phyloP scores from a whole-genome alignment of 1,140 invertebrate genomes.

The Pomacea maculata region DNA sequence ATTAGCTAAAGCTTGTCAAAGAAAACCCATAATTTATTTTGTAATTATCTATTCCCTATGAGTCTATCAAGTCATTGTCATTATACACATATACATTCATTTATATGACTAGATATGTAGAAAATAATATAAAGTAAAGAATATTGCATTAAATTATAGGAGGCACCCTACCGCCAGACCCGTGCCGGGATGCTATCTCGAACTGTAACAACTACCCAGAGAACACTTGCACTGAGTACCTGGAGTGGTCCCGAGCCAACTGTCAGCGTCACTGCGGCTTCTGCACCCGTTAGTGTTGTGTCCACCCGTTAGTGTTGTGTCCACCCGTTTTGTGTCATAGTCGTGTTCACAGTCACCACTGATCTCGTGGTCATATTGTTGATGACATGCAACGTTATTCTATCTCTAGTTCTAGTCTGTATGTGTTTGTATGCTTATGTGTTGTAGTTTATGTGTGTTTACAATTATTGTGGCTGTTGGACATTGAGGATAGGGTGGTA shows the following conservation, averaged over 20 bases:
- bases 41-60: no score
- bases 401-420: not conserved
- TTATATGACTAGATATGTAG: no score
- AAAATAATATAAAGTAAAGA: no score
- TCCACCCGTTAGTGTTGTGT: not conserved
- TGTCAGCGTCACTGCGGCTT: constrained; percentile 46
- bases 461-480: no score
- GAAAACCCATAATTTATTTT: no score
- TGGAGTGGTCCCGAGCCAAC: constrained; percentile 46
- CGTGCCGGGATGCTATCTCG: constrained; percentile 37
- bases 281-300: constrained; percentile 40
- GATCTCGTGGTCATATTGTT: not conserved
- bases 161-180: constrained; percentile 34
- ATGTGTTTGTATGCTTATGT: constrained; percentile 1
- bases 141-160: not conserved
- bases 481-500: no score
- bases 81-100: no score
- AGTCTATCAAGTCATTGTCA: no score
- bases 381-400: no score
- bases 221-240: constrained; percentile 41
- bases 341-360: not conserved
- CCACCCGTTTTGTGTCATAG: not conserved
- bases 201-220: constrained; percentile 44
- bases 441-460: not conserved
- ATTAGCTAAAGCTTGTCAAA: no score